phyloP scores from a whole-genome alignment of 2,797 vertebrate genomes.

The Anguilla megastoma region DNA sequence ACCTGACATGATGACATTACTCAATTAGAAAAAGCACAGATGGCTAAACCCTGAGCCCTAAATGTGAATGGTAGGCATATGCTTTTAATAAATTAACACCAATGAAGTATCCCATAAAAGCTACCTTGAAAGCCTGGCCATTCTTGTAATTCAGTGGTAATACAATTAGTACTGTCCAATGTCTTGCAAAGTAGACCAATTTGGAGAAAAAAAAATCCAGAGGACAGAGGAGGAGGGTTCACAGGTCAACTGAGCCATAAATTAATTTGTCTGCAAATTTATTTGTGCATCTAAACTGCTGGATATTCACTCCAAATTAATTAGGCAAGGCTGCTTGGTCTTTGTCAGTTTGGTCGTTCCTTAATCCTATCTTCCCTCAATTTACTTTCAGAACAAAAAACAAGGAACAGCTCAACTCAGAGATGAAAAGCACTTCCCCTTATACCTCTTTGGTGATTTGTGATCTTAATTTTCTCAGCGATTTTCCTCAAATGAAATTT shows the following conservation, averaged over 20 bases:
- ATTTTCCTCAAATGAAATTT: neutral
- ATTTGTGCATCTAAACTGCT: conserved; percentile 49
- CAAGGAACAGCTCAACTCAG: neutral
- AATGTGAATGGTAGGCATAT: conserved; percentile 17
- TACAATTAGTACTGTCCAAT: conserved; percentile 32
- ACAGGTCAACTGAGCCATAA: conserved; percentile 26
- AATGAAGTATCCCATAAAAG: conserved; percentile 15
- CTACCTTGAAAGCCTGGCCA: neutral
- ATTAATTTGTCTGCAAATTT: conserved; percentile 48
- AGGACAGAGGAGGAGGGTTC: conserved; percentile 15
- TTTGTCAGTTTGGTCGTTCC: neutral
- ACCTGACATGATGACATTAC: neutral
- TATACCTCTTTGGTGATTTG: neutral
- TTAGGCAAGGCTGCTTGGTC: conserved; percentile 46
- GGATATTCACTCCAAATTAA: conserved; percentile 48
- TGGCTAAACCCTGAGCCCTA: conserved; percentile 18
- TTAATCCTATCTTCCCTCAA: neutral
- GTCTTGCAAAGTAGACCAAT: conserved; percentile 13
- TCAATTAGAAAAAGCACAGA: neutral
- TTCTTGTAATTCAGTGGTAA: conserved; percentile 25
- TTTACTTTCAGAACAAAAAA: conserved; percentile 3
- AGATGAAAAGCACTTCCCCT: neutral
- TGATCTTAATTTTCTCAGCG: neutral
- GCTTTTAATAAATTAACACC: conserved; percentile 7
- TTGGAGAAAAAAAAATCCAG: neutral